Evolutionary conservation across 2,113 vertebrate genomes (phyloP).

Genomic region (Siniperca knerii): DNA sequence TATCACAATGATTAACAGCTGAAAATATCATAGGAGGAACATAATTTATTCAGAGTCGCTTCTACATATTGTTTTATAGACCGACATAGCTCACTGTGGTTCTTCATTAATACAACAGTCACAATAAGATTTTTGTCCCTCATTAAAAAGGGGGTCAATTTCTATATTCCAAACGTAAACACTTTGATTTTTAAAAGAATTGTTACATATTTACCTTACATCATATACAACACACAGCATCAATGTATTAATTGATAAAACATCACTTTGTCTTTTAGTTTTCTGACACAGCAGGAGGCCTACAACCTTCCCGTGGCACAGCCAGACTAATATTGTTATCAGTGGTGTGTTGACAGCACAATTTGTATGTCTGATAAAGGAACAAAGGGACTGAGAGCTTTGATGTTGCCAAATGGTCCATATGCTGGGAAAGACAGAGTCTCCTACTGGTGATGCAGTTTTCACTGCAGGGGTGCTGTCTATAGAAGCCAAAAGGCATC

Average conservation of each 20-base stretch:
- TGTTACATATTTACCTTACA: neutral
- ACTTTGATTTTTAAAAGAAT: neutral
- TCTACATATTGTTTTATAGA: neutral
- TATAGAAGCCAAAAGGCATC: slow-evolving; percentile 61
- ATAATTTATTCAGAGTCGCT: neutral
- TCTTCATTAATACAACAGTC: neutral
- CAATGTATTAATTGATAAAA: slow-evolving; percentile 13
- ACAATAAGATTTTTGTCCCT: neutral
- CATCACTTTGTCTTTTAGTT: neutral
- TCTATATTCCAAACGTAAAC: neutral
- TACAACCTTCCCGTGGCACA: slow-evolving; percentile 39
- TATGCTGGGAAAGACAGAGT: slow-evolving; percentile 52
- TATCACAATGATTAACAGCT: slow-evolving; percentile 9
- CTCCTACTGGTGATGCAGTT: slow-evolving; percentile 46
- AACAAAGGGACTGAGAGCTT: slow-evolving; percentile 76
- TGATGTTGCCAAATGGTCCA: slow-evolving; percentile 79
- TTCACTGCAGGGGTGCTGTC: slow-evolving; percentile 58
- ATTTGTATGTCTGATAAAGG: slow-evolving; percentile 78
- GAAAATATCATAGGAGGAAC: neutral
- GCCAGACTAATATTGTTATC: slow-evolving; percentile 73
- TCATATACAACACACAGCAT: slow-evolving; percentile 1
- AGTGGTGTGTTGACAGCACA: slow-evolving; percentile 64
- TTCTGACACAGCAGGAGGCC: slow-evolving; percentile 30
- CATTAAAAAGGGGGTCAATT: neutral
- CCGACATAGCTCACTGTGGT: neutral